Evolutionary conservation across 2,888 invertebrate genomes (phyloP).

Genomic region (Eutolmus rufibarbis): DNA sequence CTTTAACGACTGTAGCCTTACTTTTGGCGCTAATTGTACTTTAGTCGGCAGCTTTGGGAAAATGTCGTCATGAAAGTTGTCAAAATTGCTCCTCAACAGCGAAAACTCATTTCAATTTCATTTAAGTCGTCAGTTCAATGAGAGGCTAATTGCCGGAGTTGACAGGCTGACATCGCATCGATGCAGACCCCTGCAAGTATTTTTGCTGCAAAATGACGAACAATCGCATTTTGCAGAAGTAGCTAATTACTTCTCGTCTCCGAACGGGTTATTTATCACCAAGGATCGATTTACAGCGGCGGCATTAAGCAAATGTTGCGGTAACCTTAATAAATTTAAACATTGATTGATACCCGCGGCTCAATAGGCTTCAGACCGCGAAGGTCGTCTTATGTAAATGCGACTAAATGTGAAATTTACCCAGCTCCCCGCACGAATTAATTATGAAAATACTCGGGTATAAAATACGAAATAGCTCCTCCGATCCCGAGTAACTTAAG

Average conservation of each 20-base stretch:
- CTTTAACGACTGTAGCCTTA: background rate
- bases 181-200: background rate
- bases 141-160: background rate
- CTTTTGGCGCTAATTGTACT: constrained; percentile 1
- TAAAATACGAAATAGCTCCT: background rate
- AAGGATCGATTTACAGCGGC: background rate
- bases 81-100: background rate
- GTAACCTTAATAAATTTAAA: constrained; percentile 15
- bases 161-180: background rate
- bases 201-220: background rate
- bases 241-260: background rate
- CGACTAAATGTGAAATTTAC: background rate
- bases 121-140: background rate
- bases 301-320: background rate
- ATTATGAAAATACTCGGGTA: background rate
- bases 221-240: constrained; percentile 11
- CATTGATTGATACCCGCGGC: constrained; percentile 2
- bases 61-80: background rate
- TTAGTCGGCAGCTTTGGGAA: background rate
- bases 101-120: constrained; percentile 27
- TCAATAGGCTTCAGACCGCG: background rate
- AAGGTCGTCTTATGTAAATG: constrained; percentile 19
- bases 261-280: constrained; percentile 13
- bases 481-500: background rate
- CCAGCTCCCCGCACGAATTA: background rate